Base-by-base conservation (phyloP, 2,797 vertebrate species). In the Manis pentadactyla region DNA sequence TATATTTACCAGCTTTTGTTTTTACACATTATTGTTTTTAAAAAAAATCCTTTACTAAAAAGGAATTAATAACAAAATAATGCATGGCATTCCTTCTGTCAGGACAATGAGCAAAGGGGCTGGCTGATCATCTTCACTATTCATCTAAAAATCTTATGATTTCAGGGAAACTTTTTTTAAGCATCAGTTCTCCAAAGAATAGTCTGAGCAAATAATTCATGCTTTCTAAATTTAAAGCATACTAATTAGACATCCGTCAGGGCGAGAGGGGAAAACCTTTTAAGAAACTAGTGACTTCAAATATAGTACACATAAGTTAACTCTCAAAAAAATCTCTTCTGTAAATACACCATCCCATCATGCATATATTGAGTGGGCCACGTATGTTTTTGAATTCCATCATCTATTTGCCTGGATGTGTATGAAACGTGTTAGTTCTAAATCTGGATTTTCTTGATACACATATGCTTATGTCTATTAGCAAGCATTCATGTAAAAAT, bases 191-290 rank as follows among this genome's bases (percentile, higher is more conserved):
- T 97, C 87, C 87, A 87, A 97, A 97, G 95, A 98, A 97, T 96
- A 96, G 87, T 97, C 96, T 90, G 57, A 91, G 92, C 96, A 98
- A 98, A 98, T 98, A 98, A 98, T 98, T 98, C 88, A 83, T 97
- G 53, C 51, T 97, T 97, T 97, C 95, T 97, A 98, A 98, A 98
- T 98, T 98, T 98, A 98, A 98, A 97, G 92, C 97, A 97, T 95
- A 95, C 92, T 97, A 98, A 98, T 98, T 98, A 98, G 89, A 94
- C 95, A 98, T 96, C 84, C 87, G 61, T 98, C 90, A 89, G 63
- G 57, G 71, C 31, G 13, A 91, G 57, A 92, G 68, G 97, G 93
- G 95, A 97, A 98, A 96, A 82, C 94, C 94, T 98, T 98, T 96
- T 96, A 98, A 98, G 98, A 98, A 98, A 97, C 13, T 66, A 39